Evolutionary conservation across 1,140 invertebrate genomes (phyloP), one percentile per base, ranked within the genome.

Genomic region (Hestina assimilis): DNA sequence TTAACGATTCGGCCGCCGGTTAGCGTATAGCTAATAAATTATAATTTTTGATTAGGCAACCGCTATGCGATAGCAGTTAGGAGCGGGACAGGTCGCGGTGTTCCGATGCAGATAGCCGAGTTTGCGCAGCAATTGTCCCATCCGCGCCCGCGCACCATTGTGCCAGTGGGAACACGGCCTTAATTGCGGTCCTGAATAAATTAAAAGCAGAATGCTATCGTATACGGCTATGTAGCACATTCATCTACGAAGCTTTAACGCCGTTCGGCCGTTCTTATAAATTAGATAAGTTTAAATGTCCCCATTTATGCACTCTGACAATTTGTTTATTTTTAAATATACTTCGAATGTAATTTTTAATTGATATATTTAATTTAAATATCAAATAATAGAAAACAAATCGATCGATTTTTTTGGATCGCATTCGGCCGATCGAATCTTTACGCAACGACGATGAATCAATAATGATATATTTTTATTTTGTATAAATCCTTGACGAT

Each of bases 101-200:
- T 63, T 41, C 41, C 57, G 78, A 79, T 83, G 62, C 71, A 69
- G 83, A 86, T 86, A 85, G 81, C 74, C 74, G 57, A 53, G 63
- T 80, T 79, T 75, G 74, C 68, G 75, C 79, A 79, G 46, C 46
- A 17, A 81, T 80, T 86, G 80, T 83, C 73, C 71, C 83, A 76
- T 83, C 79, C 60, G 70, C 68, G 68, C 59, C 72, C 66, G 68
- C 69, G 66, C 70, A 45, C 69, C 79, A 86, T 86, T 86, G 83
- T 84, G 72, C 72, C 47, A 73, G 66, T 72, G 69, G 73, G 67
- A 75, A 83, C 83, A 83, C 62, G 65, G 68, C 83, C 81, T 81
- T 86, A 84, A 86, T 86, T 86, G 83, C 83, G 60, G 59, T 63
- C 63, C 60, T 63, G 83, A 76, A 86, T 86, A 86, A 86, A 86